phyloP scores from a whole-genome alignment of 2,888 invertebrate species.

The Punctoribates punctum region DNA sequence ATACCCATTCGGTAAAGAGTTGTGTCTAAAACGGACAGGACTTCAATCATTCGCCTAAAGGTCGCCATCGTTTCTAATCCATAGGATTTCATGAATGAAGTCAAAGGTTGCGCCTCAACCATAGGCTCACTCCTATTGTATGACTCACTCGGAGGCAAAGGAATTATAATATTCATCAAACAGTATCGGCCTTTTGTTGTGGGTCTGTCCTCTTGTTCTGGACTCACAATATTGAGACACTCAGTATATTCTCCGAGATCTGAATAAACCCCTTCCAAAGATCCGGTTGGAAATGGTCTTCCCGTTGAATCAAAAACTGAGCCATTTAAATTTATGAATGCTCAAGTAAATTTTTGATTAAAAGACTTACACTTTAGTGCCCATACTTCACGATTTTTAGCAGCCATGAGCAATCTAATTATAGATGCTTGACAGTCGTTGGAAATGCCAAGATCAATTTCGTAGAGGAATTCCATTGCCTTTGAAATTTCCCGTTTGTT shows the following conservation, averaged over 20 bases:
- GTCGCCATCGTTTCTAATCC: not conserved
- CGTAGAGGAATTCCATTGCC: not conserved
- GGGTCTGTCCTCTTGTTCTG: not conserved
- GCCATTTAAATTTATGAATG: not conserved
- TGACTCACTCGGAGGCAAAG: not conserved
- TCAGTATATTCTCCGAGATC: not conserved
- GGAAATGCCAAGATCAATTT: not conserved
- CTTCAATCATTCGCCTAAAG: slow-evolving; percentile 17
- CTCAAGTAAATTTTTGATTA: not conserved
- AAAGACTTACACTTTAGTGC: slow-evolving; percentile 13
- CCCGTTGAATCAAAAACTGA: not conserved
- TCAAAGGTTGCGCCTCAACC: not conserved
- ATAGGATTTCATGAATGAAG: not conserved
- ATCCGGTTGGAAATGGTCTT: not conserved
- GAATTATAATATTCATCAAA: not conserved
- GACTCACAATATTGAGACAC: not conserved
- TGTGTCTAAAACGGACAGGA: slow-evolving; percentile 28
- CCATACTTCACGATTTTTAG: not conserved
- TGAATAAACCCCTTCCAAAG: not conserved
- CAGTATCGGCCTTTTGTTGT: not conserved
- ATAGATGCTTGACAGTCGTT: not conserved
- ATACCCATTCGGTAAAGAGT: slow-evolving; percentile 36
- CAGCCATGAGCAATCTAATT: not conserved
- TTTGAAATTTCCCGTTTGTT: not conserved
- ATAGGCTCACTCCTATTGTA: not conserved